Evolutionary conservation across 2,113 vertebrate genomes (phyloP).

Genomic region (Cebidichthys violaceus): DNA sequence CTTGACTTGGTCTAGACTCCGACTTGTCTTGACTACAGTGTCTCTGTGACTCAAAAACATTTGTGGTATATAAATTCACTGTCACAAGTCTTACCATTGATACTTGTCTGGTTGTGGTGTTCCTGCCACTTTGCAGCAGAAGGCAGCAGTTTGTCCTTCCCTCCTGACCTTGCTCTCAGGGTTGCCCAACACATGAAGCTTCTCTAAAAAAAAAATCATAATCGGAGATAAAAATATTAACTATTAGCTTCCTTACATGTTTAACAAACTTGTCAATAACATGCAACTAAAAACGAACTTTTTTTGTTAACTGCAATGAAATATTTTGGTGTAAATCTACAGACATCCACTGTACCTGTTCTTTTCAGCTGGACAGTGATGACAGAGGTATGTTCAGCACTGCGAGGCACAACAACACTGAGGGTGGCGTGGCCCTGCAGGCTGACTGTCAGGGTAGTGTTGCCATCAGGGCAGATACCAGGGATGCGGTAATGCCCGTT

Average conservation of each 20-base stretch:
- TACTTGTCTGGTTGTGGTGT: slow-evolving; percentile 88
- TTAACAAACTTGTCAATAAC: neutral
- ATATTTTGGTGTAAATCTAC: neutral
- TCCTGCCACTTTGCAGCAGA: slow-evolving; percentile 92
- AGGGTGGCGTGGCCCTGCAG: slow-evolving; percentile 86
- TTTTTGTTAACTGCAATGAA: neutral
- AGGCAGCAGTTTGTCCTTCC: slow-evolving; percentile 88
- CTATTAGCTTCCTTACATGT: neutral
- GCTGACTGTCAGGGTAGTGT: slow-evolving; percentile 86
- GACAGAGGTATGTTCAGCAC: slow-evolving; percentile 81
- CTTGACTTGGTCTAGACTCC: neutral
- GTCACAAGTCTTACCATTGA: slow-evolving; percentile 86
- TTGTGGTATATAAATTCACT: neutral
- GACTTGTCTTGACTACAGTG: neutral
- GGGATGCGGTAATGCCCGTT: slow-evolving; percentile 90
- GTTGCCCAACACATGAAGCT: slow-evolving; percentile 88
- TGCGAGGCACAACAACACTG: slow-evolving; percentile 78
- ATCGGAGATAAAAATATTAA: slow-evolving; percentile 6
- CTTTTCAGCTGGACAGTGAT: slow-evolving; percentile 89
- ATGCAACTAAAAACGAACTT: neutral
- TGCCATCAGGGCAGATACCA: slow-evolving; percentile 92
- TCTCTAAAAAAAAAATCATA: slow-evolving; percentile 81
- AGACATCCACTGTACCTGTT: slow-evolving; percentile 84
- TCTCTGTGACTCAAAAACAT: neutral
- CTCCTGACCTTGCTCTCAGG: slow-evolving; percentile 89